Evolutionary conservation across 2,113 vertebrate species (phyloP).

Genomic region (Toxotes jaculatrix): DNA sequence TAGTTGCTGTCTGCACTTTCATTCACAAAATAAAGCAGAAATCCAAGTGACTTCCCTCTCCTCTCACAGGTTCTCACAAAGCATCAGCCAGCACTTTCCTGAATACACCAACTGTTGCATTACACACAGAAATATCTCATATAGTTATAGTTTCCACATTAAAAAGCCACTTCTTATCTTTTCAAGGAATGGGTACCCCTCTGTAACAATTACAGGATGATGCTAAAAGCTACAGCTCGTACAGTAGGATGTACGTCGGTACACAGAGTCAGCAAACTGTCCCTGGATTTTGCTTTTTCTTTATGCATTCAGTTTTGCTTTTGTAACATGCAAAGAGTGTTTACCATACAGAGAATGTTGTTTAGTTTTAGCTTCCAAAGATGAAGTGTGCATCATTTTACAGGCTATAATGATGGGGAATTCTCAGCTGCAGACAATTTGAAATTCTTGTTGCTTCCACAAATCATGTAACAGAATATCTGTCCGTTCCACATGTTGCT

Average conservation of each 20-base stretch:
- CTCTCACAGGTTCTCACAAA: slow-evolving; percentile 62
- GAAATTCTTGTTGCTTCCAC: not conserved
- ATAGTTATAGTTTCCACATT: not conserved
- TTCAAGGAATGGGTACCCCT: not conserved
- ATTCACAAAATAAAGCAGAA: slow-evolving; percentile 75
- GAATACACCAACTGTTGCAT: not conserved
- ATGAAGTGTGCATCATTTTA: not conserved
- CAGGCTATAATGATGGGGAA: not conserved
- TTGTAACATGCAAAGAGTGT: too few species aligned
- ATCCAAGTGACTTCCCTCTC: slow-evolving; percentile 76
- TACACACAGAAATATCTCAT: not conserved
- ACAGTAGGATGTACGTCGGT: not conserved
- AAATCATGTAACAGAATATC: not conserved
- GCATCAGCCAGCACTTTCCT: slow-evolving; percentile 41
- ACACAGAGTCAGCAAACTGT: too few species aligned
- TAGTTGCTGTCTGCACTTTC: slow-evolving; percentile 63
- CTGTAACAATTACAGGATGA: not conserved
- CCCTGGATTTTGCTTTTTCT: too few species aligned
- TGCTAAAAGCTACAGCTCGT: not conserved
- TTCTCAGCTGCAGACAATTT: too few species aligned
- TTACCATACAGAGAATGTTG: too few species aligned
- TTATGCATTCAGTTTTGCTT: too few species aligned
- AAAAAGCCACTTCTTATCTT: not conserved
- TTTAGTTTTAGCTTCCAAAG: too few species aligned
- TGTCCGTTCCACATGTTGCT: not conserved